phyloP scores from a whole-genome alignment of 2,113 vertebrate species.

The Melospiza georgiana region DNA sequence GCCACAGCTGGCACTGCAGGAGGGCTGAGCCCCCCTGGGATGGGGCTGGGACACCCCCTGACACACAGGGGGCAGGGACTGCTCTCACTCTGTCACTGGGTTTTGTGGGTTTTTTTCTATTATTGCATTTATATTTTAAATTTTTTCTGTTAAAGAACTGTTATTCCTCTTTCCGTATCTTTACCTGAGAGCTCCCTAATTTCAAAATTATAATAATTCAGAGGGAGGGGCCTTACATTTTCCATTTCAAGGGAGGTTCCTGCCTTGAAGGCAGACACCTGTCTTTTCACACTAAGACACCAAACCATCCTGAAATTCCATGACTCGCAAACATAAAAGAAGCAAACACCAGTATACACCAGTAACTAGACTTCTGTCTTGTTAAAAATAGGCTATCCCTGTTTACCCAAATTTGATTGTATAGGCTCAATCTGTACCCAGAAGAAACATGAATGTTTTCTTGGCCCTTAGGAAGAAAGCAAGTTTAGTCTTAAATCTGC shows the following conservation, averaged over 20 bases:
- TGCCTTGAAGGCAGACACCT: neutral
- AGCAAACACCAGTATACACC: neutral
- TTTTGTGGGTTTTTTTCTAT: too few relatives aligned
- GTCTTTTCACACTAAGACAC: neutral
- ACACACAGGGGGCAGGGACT: too few relatives aligned
- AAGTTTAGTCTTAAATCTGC: neutral
- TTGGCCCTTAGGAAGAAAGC: rapidly evolving
- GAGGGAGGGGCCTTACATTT: neutral
- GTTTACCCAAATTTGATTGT: neutral
- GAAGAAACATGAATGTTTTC: neutral
- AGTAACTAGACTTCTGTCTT: rapidly evolving
- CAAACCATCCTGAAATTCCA: neutral
- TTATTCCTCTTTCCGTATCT: neutral
- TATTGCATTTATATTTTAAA: too few relatives aligned
- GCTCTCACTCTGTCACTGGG: too few relatives aligned
- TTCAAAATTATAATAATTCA: neutral
- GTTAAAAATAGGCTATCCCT: neutral
- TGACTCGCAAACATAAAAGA: neutral
- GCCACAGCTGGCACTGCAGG: too few relatives aligned
- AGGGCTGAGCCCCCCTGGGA: too few relatives aligned
- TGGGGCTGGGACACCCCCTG: too few relatives aligned
- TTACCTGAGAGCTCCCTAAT: neutral
- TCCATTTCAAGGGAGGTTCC: neutral
- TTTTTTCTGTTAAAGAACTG: too few relatives aligned
- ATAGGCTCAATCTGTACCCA: neutral